Evolutionary conservation across 2,797 vertebrate genomes (phyloP).

Genomic region (Scyliorhinus canicula): DNA sequence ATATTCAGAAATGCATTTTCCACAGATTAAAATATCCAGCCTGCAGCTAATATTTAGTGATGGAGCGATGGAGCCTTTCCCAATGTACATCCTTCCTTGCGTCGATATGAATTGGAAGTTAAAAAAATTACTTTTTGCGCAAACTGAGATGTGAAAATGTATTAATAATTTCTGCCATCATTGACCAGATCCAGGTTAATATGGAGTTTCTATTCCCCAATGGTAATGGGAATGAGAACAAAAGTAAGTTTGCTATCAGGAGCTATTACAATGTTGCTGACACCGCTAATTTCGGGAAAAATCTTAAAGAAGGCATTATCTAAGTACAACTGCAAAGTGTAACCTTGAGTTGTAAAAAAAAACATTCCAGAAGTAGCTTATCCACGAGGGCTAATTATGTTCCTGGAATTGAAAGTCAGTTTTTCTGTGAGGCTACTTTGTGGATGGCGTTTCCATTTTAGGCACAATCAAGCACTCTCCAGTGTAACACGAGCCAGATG

Average conservation of each 20-base stretch:
- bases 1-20: neutral
- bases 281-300: neutral
- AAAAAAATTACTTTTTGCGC: neutral
- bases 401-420: neutral
- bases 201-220: neutral
- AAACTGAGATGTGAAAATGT: neutral
- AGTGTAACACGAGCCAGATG: too few relatives aligned
- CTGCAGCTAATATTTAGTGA: neutral
- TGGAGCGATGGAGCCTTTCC: too few relatives aligned
- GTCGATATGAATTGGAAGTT: neutral
- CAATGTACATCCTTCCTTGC: neutral
- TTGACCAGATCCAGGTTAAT: neutral
- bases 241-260: neutral
- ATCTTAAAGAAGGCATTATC: neutral
- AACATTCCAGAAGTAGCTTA: neutral
- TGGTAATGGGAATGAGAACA: neutral
- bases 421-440: neutral
- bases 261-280: neutral
- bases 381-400: neutral
- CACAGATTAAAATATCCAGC: neutral
- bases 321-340: neutral
- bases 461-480: neutral
- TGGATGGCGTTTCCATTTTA: neutral
- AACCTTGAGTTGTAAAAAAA: neutral
- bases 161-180: neutral